phyloP scores from a whole-genome alignment of 2,797 vertebrate species.

The Phaenicophaeus curvirostris region DNA sequence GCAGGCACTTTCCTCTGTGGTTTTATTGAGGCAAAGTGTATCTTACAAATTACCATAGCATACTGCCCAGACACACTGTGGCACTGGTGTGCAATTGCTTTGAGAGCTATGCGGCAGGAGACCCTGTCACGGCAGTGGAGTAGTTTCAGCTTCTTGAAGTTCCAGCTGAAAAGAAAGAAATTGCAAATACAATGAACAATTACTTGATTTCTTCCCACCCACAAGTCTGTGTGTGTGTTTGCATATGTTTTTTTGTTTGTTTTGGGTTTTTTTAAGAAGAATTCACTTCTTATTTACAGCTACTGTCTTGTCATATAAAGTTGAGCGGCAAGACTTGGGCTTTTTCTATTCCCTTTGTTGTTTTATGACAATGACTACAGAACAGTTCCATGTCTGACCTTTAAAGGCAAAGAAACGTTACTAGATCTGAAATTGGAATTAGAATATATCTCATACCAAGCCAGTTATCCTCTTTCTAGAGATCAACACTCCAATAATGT shows the following conservation, averaged over 20 bases:
- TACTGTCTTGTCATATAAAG: not conserved
- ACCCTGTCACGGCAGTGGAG: conserved; percentile 74
- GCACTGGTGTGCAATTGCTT: conserved; percentile 36
- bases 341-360: not conserved
- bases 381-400: not conserved
- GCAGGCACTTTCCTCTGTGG: conserved; percentile 51
- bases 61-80: not conserved
- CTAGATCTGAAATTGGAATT: not conserved
- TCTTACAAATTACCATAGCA: not conserved
- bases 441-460: not conserved
- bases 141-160: conserved; percentile 79
- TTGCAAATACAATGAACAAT: conserved; percentile 62
- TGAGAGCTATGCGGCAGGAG: conserved; percentile 24
- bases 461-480: not conserved
- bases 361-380: not conserved
- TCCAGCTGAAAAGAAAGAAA: conserved; percentile 80
- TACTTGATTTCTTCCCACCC: not conserved
- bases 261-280: not conserved
- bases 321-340: not conserved
- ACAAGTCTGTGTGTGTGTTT: not conserved
- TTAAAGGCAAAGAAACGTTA: not conserved
- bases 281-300: not conserved
- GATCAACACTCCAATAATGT: not conserved
- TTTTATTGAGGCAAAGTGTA: not conserved
- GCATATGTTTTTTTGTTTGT: too few species aligned